Base-by-base conservation (phyloP, 2,888 invertebrate species). In the Horisme vitalbata region DNA sequence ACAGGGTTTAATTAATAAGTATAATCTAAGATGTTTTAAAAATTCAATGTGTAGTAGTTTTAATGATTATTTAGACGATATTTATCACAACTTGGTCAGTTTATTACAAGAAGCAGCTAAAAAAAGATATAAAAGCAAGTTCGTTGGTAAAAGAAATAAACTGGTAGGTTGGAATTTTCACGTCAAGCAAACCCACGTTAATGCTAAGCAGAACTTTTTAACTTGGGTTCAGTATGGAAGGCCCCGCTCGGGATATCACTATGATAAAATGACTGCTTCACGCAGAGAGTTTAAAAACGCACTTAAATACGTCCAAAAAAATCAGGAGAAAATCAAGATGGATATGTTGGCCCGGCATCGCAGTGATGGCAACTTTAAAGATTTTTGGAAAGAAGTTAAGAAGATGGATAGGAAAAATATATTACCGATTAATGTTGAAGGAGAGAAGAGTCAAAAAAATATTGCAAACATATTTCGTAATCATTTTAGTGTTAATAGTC, bases 311-410 rank as follows among this genome's bases (percentile, higher is more conserved):
- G 33, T 43, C 6, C 38, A 37, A 23, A 43, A 34, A 24, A 37
- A 48, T 23, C 23, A 38, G 18, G 33, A 41, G 4, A 41, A 37
- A 6, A 18, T 18, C 18, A 18, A 18, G 18, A 18, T 18, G 18
- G 41, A 41, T 7, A 27, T 41, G 10, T 15, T 48, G 21, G 43
- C 38, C 6, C 11, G 37, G 12, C 36, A 48, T 12, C 47, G 28
- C 11, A 23, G 10, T 8, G 18, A 13, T 12, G 18, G 33, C 7
- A 44, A 47, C 11, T 52, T 52, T 26, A n/a, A 8, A 11, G 14
- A 33, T 7, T 52, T 52, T 37, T 52, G 46, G 47, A 52, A 47
- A 15, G 27, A 30, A 23, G 45, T 36, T 1, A 47, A 41, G 23
- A 47, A 28, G 11, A 23, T 9, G 18, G 20, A 12, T 12, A 12